Base-by-base conservation (phyloP, 2,797 vertebrate genomes). In the Austrolebias charrua region DNA sequence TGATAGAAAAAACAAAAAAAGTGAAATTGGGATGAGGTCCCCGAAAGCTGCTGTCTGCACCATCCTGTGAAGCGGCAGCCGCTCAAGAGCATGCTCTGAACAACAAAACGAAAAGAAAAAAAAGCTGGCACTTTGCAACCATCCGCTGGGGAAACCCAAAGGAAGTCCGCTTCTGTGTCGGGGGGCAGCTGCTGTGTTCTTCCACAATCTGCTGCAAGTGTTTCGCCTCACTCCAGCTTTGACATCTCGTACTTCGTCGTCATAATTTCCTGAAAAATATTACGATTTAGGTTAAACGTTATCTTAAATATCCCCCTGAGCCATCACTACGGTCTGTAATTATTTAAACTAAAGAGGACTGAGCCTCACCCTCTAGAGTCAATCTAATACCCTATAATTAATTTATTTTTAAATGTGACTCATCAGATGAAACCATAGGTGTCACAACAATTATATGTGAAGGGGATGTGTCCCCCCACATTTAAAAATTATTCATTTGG, bases 221-320 rank as follows among this genome's bases (percentile, higher is more conserved):
- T 44, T 58, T 35, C 4, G 24, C 48, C 55, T 94, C 85, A 96
- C 86, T 95, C 94, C 92, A 95, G 92, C 88, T 96, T 95, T 48
- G 94, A 94, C 92, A 96, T 95, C 89, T 95, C 94, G 40, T 94
- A 96, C 88, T 92, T 95, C 57, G 94, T 95, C 18, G 94, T 95
- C 94, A 94, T 94, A 68, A 95, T 96, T 91, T 96, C 95, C 95
- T 96, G 48, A 12, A n/a, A 75, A 69, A 62, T 31, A 38, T 54
- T 1, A 64, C 3, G 0, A 10, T 67, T 44, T 63, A 29, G 18
- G 4, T 13, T 63, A 33, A 33, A 33, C 31, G 9, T 33, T 33
- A 6, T 33, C 7, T 5, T 28, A 24, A 24, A 24, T 24, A 24
- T 3, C 24, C 24, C 24, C 24, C n/a, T n/a, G n/a, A n/a, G n/a